phyloP scores from a whole-genome alignment of 2,888 invertebrate species.

The Tenthredo distinguenda region DNA sequence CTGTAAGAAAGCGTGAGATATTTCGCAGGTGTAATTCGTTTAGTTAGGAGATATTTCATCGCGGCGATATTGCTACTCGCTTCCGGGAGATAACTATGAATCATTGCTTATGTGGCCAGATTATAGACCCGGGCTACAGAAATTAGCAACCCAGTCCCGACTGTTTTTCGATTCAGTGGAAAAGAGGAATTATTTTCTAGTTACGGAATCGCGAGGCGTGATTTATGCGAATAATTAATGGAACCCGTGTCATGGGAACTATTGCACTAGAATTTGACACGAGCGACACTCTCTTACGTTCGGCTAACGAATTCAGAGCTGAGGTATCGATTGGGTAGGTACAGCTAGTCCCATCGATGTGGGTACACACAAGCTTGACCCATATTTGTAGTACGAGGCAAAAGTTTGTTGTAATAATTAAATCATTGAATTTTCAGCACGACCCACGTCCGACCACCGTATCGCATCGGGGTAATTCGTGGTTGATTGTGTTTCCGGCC shows the following conservation, averaged over 20 bases:
- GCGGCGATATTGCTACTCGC: neutral
- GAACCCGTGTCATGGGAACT: neutral
- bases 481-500: neutral
- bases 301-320: neutral
- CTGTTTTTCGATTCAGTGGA: neutral
- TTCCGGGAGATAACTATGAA: constrained; percentile 10
- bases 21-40: constrained; percentile 36
- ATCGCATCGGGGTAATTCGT: neutral
- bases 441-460: neutral
- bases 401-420: neutral
- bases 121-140: neutral
- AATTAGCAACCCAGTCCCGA: neutral
- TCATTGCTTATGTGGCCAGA: neutral
- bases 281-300: neutral
- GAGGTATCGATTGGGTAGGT: neutral
- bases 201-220: neutral
- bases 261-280: neutral
- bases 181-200: neutral
- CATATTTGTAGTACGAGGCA: neutral
- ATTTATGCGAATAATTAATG: neutral
- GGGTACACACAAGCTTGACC: neutral
- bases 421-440: neutral
- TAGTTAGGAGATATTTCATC: constrained; percentile 12
- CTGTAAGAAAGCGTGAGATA: constrained; percentile 12
- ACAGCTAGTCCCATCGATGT: neutral